Evolutionary conservation across 2,797 vertebrate species (phyloP).

Genomic region (Megaceryle alcyon): DNA sequence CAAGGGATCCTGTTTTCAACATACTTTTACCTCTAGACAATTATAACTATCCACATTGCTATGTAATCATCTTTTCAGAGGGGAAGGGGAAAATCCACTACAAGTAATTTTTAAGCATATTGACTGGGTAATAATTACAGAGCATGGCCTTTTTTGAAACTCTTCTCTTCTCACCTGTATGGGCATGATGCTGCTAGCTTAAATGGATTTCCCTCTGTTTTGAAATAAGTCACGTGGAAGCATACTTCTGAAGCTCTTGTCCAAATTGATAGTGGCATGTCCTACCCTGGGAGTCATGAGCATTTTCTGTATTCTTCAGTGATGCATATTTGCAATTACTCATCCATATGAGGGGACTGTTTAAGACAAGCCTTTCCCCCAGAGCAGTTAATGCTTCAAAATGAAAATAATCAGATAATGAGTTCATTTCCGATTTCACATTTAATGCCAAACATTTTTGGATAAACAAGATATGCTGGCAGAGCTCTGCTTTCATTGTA

Average conservation of each 20-base stretch:
- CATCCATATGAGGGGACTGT: slow-evolving; percentile 51
- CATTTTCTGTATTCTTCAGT: slow-evolving; percentile 3
- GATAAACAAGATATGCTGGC: slow-evolving; percentile 78
- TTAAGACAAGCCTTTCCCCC: slow-evolving; percentile 72
- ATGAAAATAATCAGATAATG: slow-evolving; percentile 83
- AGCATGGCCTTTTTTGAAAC: not conserved
- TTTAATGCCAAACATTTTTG: slow-evolving; percentile 78
- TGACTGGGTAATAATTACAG: not conserved
- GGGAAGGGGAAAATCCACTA: not conserved
- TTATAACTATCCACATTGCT: not conserved
- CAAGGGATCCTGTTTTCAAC: not conserved
- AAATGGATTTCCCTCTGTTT: slow-evolving; percentile 41
- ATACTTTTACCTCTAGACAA: not conserved
- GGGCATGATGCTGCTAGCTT: not conserved
- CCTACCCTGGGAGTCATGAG: not conserved
- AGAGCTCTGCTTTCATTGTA: slow-evolving; percentile 67
- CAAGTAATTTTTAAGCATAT: not conserved
- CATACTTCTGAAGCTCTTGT: slow-evolving; percentile 12
- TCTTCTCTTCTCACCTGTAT: slow-evolving; percentile 11
- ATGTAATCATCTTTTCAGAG: not conserved
- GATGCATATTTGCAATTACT: slow-evolving; percentile 67
- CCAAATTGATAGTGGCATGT: not conserved
- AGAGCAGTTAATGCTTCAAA: slow-evolving; percentile 78
- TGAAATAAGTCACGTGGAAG: not conserved
- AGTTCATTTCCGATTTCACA: slow-evolving; percentile 81